phyloP scores from a whole-genome alignment of 2,888 invertebrate genomes.

The Tyria jacobaeae region DNA sequence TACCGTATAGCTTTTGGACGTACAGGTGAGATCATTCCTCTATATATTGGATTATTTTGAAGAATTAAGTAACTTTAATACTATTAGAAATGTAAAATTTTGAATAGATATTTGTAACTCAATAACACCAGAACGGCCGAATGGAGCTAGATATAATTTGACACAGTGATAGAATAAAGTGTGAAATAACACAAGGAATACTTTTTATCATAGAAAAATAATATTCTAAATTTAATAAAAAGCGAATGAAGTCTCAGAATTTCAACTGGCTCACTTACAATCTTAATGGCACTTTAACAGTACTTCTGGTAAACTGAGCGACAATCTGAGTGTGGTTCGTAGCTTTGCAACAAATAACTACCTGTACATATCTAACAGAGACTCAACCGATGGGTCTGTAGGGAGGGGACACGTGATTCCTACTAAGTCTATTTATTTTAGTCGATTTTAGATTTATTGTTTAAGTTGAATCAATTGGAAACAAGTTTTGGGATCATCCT shows the following conservation, averaged over 20 bases:
- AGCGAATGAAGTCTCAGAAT: too few relatives aligned
- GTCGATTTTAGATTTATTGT: neutral
- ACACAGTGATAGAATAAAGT: too few relatives aligned
- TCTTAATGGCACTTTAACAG: neutral
- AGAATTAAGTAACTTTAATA: too few relatives aligned
- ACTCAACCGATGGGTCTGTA: neutral
- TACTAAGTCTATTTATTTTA: neutral
- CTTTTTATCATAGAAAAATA: too few relatives aligned
- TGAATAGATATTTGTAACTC: too few relatives aligned
- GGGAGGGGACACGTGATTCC: neutral
- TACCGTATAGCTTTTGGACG: neutral
- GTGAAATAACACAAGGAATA: too few relatives aligned
- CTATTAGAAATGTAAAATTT: too few relatives aligned
- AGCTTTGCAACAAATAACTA: neutral
- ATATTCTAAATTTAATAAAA: too few relatives aligned
- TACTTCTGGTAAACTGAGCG: neutral
- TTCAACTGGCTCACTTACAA: neutral
- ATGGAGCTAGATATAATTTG: too few relatives aligned
- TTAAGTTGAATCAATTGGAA: neutral
- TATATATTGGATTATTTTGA: neutral
- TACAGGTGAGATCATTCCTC: neutral
- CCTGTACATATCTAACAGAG: conserved; percentile 8
- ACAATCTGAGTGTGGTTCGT: neutral
- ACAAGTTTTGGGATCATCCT: neutral
- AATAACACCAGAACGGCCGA: too few relatives aligned